A percentile compares a stretch with the other conserved stretches of the same genome.
Conservation (phyloP, 2,797 vertebrate species). For the Micrastur ruficollis region DNA sequence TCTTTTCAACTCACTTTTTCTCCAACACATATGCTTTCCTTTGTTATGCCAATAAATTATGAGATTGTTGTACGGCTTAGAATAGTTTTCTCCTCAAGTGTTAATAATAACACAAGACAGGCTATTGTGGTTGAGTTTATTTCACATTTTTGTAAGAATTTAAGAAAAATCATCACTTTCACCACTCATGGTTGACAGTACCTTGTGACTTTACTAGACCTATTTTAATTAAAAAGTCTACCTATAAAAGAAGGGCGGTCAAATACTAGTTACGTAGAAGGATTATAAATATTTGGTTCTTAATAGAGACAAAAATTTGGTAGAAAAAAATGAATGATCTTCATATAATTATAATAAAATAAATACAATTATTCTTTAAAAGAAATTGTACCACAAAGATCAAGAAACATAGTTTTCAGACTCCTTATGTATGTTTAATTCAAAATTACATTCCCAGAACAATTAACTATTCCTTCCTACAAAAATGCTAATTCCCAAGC, state of each 20-base stretch:
- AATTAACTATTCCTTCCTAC: neutral
- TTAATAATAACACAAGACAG: neutral
- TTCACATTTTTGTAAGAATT: neutral
- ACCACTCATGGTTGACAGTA: neutral
- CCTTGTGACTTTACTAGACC: neutral
- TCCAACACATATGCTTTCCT: neutral
- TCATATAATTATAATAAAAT: neutral
- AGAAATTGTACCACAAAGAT: neutral
- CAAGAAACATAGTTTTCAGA: neutral
- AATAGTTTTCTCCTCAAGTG: neutral
- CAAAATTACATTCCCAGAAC: neutral
- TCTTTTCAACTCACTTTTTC: neutral
- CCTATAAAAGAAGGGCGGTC: neutral
- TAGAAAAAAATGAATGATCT: neutral
- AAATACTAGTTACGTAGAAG: neutral
- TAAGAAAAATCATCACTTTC: neutral
- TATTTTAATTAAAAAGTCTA: neutral
- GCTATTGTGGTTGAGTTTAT: neutral
- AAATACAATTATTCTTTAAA: neutral
- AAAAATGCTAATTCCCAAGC: neutral
- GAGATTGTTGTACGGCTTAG: neutral
- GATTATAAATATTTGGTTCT: neutral
- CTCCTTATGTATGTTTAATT: neutral
- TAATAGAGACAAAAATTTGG: neutral
- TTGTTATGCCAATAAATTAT: neutral